Conservation (phyloP, 2,797 vertebrate species). For the Sebastes flavidus region DNA sequence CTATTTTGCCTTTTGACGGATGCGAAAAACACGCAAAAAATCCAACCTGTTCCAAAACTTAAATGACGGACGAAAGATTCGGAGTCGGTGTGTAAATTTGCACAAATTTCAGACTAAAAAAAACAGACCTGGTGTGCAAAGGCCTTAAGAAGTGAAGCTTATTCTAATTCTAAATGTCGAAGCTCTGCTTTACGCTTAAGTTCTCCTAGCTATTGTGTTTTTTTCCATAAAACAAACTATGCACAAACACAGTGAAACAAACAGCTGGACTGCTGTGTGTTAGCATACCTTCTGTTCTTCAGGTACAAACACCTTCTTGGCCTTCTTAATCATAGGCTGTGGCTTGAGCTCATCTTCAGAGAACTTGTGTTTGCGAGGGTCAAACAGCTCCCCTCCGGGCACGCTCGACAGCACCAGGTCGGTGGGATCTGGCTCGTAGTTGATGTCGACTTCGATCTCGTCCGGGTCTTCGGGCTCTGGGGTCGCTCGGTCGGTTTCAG, state of each 20-base stretch:
- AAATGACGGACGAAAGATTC: no score
- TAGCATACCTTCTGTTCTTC: conserved; percentile 91
- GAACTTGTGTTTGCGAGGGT: conserved; percentile 96
- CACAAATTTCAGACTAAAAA: no score
- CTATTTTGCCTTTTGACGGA: no score
- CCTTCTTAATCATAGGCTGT: conserved; percentile 99
- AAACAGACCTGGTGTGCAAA: no score
- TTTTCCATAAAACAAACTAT: neutral
- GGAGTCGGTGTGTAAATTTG: no score
- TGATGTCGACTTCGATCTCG: conserved; percentile 89
- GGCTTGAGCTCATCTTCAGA: conserved; percentile 95
- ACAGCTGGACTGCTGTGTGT: neutral
- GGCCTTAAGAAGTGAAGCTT: no score
- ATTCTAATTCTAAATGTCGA: no score
- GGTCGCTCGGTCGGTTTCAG: conserved; percentile 80
- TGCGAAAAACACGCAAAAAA: no score
- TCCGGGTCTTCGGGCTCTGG: conserved; percentile 87
- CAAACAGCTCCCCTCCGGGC: conserved; percentile 93
- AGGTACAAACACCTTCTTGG: conserved; percentile 96
- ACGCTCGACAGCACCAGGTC: conserved; percentile 96
- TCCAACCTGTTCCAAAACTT: no score
- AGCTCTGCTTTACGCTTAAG: neutral
- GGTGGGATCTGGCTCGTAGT: conserved; percentile 94
- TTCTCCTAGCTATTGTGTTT: accelerated
- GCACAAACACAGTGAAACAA: neutral